Base-by-base conservation (phyloP, 2,888 invertebrate species). In the Adelphocoris suturalis region DNA sequence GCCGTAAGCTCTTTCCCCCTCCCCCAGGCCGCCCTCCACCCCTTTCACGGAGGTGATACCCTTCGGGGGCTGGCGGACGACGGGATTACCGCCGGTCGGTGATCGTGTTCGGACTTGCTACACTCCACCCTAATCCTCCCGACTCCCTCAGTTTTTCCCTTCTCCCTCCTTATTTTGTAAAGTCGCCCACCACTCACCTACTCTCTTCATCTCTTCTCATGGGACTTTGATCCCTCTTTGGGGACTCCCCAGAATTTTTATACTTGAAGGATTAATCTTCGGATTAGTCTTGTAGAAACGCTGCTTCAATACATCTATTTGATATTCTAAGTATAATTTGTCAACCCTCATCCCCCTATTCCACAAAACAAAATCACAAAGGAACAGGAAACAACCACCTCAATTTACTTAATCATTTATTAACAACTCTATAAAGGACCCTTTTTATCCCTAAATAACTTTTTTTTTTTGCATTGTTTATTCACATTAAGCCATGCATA, bases 41-140 rank as follows among this genome's bases (percentile, higher is more conserved):
- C 23, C 19, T 19, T 68, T 9, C 68, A 9, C 7, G 28, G 76
- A 80, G 46, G 78, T 47, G 37, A 37, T 47, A 47, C 78, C 78
- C 37, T 13, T 27, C 13, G 76, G 76, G 27, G 78, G 37, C 19
- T n/a, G 82, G 80, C 12, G 86, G 76, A 46, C 55, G 85, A 85
- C 68, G 9, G 88, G 88, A 88, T 88, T 88, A 88, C 78, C 47
- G 61, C 28, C 88, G 88, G 78, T 88, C 23, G 78, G 88, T 80
- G 88, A 88, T 88, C 88, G 88, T 88, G 88, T 88, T 88, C 88
- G 88, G 88, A 88, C 88, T 88, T 12, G 76, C 88, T 88, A 88
- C 88, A 78, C 80, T 88, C 52, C 55, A 68, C 55, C 88, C 88
- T 88, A 88, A 88, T 88, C 78, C 88, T 37, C 16, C 82, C 52